Evolutionary conservation across 2,888 invertebrate species (phyloP), one percentile per base, ranked within the genome.

Genomic region (Rotaria magnacalcarata): DNA sequence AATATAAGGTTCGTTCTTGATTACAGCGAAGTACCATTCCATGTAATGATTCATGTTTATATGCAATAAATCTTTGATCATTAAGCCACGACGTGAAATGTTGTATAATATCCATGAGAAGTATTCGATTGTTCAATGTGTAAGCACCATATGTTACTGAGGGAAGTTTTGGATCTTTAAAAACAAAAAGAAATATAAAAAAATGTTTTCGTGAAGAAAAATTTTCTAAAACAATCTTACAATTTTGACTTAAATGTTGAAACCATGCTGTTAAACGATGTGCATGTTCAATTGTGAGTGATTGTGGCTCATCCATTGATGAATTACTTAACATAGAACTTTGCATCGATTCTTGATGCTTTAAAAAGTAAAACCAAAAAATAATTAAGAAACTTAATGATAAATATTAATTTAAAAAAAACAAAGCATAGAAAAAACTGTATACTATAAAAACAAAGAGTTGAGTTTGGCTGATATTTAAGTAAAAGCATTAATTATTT

Each of bases 11-110:
- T 47, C 11, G 41, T 80, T 80, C 43, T 80, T 80, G 24, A 47
- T 80, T 80, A 24, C 41, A 80, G 47, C 75, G 47, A 47, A 80
- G 47, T 80, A 80, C 16, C 6, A 80, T 47, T 47, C 75, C 75
- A 80, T 80, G 41, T 80, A 80, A 24, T 80, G 75, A 47, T 80
- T 80, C 75, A 24, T 43, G 21, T 80, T 43, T 80, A 24, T 80
- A 47, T 80, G 75, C 43, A 80, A 43, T 80, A 24, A 80, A 47
- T 47, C 11, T 43, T 80, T 80, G 75, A 21, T 80, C 43, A 24
- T 47, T 80, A 2, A 80, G 8, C 75, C 75, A 80, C 10, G 24
- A 47, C 21, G 75, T 80, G 47, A 80, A 80, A 43, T 19, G 41
- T n/a, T 43, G 47, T 43, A 80, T 43, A 1, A 47, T 24, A 80